phyloP scores from a whole-genome alignment of 2,888 invertebrate genomes.

The Ethmia dodecea region DNA sequence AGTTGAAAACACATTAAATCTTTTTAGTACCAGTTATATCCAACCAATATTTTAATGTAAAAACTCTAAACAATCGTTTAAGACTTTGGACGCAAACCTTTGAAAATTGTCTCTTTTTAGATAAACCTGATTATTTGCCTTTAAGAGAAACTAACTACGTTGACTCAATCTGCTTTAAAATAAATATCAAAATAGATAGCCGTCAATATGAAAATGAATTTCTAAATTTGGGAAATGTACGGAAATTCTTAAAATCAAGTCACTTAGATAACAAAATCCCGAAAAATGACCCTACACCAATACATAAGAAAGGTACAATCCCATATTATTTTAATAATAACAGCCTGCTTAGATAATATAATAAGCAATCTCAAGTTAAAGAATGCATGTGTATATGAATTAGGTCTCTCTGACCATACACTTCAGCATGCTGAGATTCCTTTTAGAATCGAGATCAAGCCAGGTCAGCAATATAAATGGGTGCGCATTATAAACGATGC shows the following conservation, averaged over 20 bases:
- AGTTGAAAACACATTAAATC: not conserved
- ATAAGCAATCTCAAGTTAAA: not conserved
- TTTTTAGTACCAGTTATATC: not conserved
- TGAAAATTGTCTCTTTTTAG: not conserved
- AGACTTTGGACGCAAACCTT: not conserved
- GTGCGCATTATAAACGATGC: not conserved
- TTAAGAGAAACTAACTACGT: not conserved
- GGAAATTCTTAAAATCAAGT: not conserved
- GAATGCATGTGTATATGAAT: not conserved
- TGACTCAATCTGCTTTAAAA: not conserved
- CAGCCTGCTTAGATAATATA: not conserved
- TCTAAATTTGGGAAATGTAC: not conserved
- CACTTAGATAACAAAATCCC: not conserved
- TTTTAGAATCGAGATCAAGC: not conserved
- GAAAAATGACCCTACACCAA: not conserved
- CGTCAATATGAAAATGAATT: not conserved
- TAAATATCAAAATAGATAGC: not conserved
- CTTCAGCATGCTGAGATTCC: not conserved
- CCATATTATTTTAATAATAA: not conserved
- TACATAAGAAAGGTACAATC: slow-evolving; percentile 1
- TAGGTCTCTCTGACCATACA: not conserved
- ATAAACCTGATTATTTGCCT: not conserved
- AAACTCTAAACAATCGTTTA: slow-evolving; percentile 1
- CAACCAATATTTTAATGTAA: not conserved
- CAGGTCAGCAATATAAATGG: not conserved